phyloP scores from a whole-genome alignment of 2,797 vertebrate genomes.

The Argyrosomus regius region DNA sequence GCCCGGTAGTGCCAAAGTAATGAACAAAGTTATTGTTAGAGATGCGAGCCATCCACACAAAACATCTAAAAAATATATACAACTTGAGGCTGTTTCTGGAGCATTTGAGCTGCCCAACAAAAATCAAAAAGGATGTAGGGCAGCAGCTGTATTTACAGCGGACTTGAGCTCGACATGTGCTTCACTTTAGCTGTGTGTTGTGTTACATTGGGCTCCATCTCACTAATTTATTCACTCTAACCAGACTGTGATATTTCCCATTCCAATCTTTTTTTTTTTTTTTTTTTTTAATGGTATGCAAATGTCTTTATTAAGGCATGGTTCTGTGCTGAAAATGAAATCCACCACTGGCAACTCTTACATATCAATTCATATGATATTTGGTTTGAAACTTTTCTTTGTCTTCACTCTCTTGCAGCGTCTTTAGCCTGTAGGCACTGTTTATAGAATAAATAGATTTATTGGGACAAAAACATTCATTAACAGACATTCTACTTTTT shows the following conservation, averaged over 20 bases:
- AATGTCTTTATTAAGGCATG: background rate
- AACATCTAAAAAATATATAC: background rate
- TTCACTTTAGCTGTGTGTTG: background rate
- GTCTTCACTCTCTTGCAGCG: background rate
- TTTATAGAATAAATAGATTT: background rate
- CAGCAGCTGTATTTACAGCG: background rate
- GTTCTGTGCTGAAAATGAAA: background rate
- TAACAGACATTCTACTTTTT: no score
- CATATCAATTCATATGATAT: background rate
- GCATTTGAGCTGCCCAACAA: background rate
- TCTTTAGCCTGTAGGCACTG: background rate
- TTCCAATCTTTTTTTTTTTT: background rate
- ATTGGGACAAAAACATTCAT: background rate
- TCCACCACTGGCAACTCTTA: background rate
- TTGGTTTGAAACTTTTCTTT: background rate
- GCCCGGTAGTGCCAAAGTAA: slow-evolving; percentile 22
- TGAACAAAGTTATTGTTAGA: slow-evolving; percentile 22
- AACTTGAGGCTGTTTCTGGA: slow-evolving; percentile 3
- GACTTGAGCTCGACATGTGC: background rate
- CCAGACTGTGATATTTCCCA: background rate
- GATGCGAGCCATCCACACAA: slow-evolving; percentile 7
- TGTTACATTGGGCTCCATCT: background rate
- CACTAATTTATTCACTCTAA: background rate
- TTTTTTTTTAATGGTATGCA: background rate
- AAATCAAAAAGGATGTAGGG: background rate